Conservation (phyloP, 2,888 invertebrate species). For the Andrena bucephala region DNA sequence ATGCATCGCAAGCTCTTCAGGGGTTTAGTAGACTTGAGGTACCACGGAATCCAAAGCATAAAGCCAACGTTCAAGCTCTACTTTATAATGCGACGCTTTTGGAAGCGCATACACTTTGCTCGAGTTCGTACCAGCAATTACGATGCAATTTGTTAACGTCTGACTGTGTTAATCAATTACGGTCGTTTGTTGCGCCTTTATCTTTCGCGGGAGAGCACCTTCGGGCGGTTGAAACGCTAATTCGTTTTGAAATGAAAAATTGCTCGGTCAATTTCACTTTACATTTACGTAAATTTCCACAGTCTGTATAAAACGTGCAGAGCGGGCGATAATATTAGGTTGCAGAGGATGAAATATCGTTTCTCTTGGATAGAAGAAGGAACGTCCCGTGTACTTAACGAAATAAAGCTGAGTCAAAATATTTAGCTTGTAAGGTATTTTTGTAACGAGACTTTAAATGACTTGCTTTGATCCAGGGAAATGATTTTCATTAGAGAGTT, state of each 20-base stretch:
- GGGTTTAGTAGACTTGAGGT: not conserved
- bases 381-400: not conserved
- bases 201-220: not conserved
- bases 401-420: not conserved
- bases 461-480: too few species aligned
- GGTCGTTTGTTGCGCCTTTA: slow-evolving; percentile 10
- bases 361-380: not conserved
- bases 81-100: not conserved
- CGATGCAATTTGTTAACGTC: slow-evolving; percentile 33
- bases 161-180: slow-evolving; percentile 33
- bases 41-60: not conserved
- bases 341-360: not conserved
- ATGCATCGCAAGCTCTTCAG: not conserved
- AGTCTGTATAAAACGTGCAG: not conserved
- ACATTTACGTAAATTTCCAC: slow-evolving; percentile 34
- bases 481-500: not conserved
- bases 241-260: slow-evolving; percentile 41
- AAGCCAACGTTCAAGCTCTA: not conserved
- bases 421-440: not conserved
- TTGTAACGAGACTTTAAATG: too few species aligned
- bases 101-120: not conserved
- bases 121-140: slow-evolving; percentile 2
- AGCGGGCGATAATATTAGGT: not conserved
- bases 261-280: slow-evolving; percentile 27
- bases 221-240: slow-evolving; percentile 17